Evolutionary conservation across 35 echinoderm and acorn worm species (phyloP), one percentile per base, ranked within the genome.

Genomic region (Apostichopus californicus): DNA sequence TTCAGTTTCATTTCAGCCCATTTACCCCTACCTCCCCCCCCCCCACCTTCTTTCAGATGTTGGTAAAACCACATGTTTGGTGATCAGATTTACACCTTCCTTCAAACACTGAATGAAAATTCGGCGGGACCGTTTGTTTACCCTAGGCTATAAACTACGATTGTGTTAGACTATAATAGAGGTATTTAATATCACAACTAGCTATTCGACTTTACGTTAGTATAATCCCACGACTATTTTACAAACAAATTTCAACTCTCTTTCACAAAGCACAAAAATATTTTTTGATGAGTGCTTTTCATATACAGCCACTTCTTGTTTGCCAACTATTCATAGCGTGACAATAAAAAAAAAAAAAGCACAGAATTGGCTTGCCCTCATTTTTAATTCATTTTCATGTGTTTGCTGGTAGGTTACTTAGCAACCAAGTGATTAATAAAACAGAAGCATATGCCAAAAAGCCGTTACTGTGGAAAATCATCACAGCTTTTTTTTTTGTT

Each of bases 351-450:
- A 75, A 75, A 2, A 75, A 75, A 75, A 75, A 75, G 71, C 71
- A 75, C 71, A 85, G n/a, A 85, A 59, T 85, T 58, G 81, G 81
- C 81, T 85, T 85, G 55, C 81, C 81, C 81, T 85, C 81, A 85
- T 85, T 85, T 85, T 24, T 85, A 24, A 10, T 22, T 56, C 57
- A 59, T 85, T 85, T 57, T 17, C 55, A 85, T 85, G 81, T 85
- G 81, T 85, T 46, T 85, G 20, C 5, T 20, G 55, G 23, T 85
- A n/a, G 55, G 81, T 85, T 85, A 55, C 81, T 55, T 85, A 59
- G 55, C 81, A 58, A 85, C 81, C 20, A 85, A 22, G 56, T 85
- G 81, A 59, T 85, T 85, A 85, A 75, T 75, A 75, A 75, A 75
- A 75, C 71, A 75, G 71, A 75, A 75, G 71, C 17, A 20, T 20